phyloP scores from a whole-genome alignment of 2,113 vertebrate species.

The Phrynocephalus versicolor region DNA sequence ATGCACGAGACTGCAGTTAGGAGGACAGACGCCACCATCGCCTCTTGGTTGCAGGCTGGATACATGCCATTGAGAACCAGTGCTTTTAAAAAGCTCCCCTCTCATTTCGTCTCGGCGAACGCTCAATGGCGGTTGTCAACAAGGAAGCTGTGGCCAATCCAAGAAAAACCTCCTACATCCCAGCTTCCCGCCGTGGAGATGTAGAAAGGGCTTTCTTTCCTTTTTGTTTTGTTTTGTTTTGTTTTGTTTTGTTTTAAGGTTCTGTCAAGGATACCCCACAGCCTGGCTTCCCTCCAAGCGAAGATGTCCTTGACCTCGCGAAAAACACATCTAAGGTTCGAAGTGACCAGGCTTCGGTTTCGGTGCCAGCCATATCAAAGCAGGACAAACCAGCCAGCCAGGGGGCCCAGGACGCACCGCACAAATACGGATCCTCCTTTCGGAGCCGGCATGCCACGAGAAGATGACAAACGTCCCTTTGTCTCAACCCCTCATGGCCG shows the following conservation, averaged over 20 bases:
- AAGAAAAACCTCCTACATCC: background rate
- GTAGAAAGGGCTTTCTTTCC: background rate
- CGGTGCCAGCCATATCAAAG: background rate
- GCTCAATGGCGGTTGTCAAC: background rate
- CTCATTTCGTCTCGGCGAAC: background rate
- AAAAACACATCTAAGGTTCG: background rate
- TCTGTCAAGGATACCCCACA: background rate
- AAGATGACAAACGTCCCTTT: background rate
- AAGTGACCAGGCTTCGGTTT: background rate
- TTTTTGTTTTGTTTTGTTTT: no score
- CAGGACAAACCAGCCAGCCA: background rate
- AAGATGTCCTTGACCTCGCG: background rate
- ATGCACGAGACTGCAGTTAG: background rate
- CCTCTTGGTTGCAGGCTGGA: background rate
- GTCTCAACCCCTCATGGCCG: background rate
- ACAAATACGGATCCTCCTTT: background rate
- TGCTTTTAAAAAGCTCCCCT: background rate
- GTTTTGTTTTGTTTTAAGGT: no score
- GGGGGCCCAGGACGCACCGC: no score
- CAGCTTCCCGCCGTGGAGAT: background rate
- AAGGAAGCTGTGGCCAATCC: fast-evolving
- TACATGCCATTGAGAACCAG: no score
- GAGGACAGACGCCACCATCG: background rate
- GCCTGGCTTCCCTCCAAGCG: background rate
- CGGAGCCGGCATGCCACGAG: background rate